Evolutionary conservation across 23 tunicate species (phyloP), one percentile per base, ranked within the genome.

Genomic region (Styela plicata): DNA sequence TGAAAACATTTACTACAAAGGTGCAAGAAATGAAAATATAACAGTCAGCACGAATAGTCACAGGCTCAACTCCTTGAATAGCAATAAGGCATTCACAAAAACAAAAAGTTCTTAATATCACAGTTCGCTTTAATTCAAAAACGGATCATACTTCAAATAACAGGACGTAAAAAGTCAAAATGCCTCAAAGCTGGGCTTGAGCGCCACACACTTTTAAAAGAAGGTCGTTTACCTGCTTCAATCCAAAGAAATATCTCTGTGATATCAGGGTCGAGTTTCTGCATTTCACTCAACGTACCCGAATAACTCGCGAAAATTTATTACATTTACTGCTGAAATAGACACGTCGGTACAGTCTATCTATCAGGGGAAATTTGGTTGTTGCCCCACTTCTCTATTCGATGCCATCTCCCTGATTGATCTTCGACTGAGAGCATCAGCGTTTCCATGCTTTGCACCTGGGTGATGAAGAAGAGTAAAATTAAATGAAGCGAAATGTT

Each of bases 401-500:
- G 57, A 13, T 5, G 13, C 10, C 7, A 5, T 7, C 13, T 13
- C 57, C 13, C 57, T 7, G 65, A 32, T 1, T 82, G 52, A 21
- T 69, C 77, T 3, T 28, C 77, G 65, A 24, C 75, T 67, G 24
- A 81, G 27, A 2, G 85, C 74, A 22, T 82, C 77, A 26, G 85
- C 64, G 32, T 69, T 69, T 31, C 85, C 77, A 29, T 69, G 77
- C 35, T 69, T 69, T 20, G 2, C 52, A 24, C 84, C 84, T 18
- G 74, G 84, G 31, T 76, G 78, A 36, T 34, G 78, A 30, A 82
- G 44, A 19, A 82, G 77, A 33, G 36, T 33, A n/a, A 82, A 82
- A 69, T 82, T 36, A 63, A 24, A 82, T 10, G 69, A 35, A 13
- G 85, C 85, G 3, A 82, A 63, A 25, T 35, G 85, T 82, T 82